Conservation (phyloP, 2,797 vertebrate genomes). For the Catamblyrhynchus diadema region DNA sequence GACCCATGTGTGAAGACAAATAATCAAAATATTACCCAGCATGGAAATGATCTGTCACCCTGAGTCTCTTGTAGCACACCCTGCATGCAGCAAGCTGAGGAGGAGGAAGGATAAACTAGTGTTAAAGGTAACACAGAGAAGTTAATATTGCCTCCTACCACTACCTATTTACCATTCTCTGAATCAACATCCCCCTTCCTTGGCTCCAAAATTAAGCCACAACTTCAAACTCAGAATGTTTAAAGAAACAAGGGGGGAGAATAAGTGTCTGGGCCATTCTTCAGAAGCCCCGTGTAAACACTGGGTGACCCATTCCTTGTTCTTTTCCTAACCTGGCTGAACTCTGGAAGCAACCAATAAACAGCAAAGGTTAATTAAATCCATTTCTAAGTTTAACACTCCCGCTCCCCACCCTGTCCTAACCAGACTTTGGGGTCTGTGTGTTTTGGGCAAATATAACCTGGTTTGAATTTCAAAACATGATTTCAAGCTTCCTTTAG, state of each 20-base stretch:
- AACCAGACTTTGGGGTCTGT: slow-evolving; percentile 43
- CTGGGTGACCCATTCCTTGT: slow-evolving; percentile 56
- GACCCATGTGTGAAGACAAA: not conserved
- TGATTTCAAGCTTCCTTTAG: slow-evolving; percentile 36
- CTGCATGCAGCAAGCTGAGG: not conserved
- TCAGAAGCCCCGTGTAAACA: slow-evolving; percentile 55
- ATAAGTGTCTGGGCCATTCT: slow-evolving; percentile 40
- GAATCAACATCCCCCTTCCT: slow-evolving; percentile 52
- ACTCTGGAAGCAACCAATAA: slow-evolving; percentile 66
- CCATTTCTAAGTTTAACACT: slow-evolving; percentile 70
- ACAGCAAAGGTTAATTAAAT: slow-evolving; percentile 68
- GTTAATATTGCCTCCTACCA: not conserved
- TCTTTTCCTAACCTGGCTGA: slow-evolving; percentile 67
- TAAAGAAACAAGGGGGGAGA: slow-evolving; percentile 38
- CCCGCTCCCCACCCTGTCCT: slow-evolving; percentile 38
- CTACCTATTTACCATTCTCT: slow-evolving; percentile 38
- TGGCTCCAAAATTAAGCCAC: slow-evolving; percentile 52
- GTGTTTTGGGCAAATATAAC: slow-evolving; percentile 56
- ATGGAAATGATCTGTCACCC: not conserved
- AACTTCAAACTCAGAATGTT: slow-evolving; percentile 29
- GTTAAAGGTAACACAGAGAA: slow-evolving; percentile 20
- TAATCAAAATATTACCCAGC: not conserved
- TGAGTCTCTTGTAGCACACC: not conserved
- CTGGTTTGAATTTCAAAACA: slow-evolving; percentile 59
- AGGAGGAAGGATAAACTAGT: not conserved